Conservation (phyloP, 2,797 vertebrate genomes). For the Brachymystax lenok region DNA sequence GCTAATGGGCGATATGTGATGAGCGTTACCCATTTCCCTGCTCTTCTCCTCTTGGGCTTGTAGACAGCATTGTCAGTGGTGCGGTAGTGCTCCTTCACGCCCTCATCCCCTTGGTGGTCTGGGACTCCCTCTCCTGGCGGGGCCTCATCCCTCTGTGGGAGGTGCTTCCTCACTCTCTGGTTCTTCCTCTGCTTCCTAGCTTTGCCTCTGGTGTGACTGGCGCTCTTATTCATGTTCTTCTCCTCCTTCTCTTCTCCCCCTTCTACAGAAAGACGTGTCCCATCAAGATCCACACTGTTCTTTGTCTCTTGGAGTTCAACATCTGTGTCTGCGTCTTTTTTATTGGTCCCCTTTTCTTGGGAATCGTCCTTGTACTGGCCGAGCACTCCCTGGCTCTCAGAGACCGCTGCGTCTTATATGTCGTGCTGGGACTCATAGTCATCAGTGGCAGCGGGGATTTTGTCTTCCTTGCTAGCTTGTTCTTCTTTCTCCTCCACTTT, state of each 20-base stretch:
- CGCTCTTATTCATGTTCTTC: slow-evolving; percentile 55
- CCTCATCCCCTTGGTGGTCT: slow-evolving; percentile 20
- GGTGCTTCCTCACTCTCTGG: slow-evolving; percentile 63
- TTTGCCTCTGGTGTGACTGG: slow-evolving; percentile 55
- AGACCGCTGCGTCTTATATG: slow-evolving; percentile 46
- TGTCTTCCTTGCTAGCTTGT: slow-evolving; percentile 23
- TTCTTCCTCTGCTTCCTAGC: slow-evolving; percentile 66
- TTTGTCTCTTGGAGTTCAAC: slow-evolving; percentile 37
- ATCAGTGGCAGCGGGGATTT: slow-evolving; percentile 29
- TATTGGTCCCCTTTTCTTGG: slow-evolving; percentile 11
- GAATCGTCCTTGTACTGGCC: slow-evolving; percentile 25
- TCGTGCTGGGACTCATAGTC: slow-evolving; percentile 52
- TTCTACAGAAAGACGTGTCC: slow-evolving; percentile 23
- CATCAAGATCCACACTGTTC: slow-evolving; percentile 32
- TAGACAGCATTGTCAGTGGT: slow-evolving; percentile 17
- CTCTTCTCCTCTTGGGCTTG: slow-evolving; percentile 43
- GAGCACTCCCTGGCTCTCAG: slow-evolving; percentile 28
- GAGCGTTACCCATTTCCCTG: slow-evolving; percentile 75
- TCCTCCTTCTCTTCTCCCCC: slow-evolving; percentile 54
- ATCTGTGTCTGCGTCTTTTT: slow-evolving; percentile 26
- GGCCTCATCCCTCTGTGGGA: slow-evolving; percentile 62
- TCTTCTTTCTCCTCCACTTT: slow-evolving; percentile 28
- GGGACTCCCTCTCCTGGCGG: neutral
- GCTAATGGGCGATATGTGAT: neutral
- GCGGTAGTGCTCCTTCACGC: slow-evolving; percentile 40